phyloP scores from a whole-genome alignment of 2,113 vertebrate genomes.

The Plecturocebus donacophilus region DNA sequence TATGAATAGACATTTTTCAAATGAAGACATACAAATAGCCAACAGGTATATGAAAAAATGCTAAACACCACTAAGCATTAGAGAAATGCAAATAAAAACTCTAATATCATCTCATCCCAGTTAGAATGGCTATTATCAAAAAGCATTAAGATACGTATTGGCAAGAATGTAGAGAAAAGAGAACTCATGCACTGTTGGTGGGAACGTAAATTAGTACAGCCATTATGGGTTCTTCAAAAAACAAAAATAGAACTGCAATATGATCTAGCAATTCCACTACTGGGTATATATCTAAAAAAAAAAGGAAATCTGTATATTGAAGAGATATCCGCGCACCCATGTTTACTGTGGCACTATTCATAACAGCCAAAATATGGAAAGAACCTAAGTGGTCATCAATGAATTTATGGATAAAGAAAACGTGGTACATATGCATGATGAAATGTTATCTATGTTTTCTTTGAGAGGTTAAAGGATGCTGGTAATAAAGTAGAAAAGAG shows the following conservation, averaged over 20 bases:
- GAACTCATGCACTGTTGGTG: too few relatives aligned
- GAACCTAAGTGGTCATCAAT: background rate
- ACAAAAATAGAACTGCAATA: background rate
- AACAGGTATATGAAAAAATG: too few relatives aligned
- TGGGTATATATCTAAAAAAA: background rate
- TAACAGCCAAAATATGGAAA: background rate
- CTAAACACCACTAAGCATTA: too few relatives aligned
- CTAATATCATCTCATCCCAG: too few relatives aligned
- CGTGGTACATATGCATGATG: background rate
- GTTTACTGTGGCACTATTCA: background rate
- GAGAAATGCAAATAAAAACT: too few relatives aligned
- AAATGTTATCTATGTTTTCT: background rate
- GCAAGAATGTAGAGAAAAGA: too few relatives aligned
- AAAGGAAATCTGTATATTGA: background rate
- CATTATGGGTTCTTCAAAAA: background rate
- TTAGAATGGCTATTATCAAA: too few relatives aligned
- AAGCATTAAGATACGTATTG: too few relatives aligned
- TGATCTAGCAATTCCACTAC: background rate
- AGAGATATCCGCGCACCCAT: background rate
- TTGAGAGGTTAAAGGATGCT: background rate
- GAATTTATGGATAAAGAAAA: background rate
- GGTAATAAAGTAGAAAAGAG: background rate
- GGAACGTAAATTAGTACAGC: too few relatives aligned
- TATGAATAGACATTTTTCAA: too few relatives aligned
- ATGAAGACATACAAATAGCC: too few relatives aligned